Evolutionary conservation across 2,797 vertebrate genomes (phyloP), one percentile per base, ranked within the genome.

Genomic region (Eremophila alpestris): DNA sequence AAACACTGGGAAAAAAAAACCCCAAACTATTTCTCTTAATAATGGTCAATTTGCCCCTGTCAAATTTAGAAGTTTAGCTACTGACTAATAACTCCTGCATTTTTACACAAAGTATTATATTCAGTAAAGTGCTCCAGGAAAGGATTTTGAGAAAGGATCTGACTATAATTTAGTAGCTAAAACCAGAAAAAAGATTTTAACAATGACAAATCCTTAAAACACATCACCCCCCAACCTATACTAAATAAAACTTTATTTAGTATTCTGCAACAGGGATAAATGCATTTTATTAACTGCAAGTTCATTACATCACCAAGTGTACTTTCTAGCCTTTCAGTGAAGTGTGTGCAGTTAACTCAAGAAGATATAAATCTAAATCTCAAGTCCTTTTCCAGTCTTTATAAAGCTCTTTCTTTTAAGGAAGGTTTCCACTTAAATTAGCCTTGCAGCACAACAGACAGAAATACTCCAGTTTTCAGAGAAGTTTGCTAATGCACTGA

Each of bases 1-100:
- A 2, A 5, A 51, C 7, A 32, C 0, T 10, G 18, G 12, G 19
- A 7, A 2, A 21, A 45, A 45, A 73, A 7, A 0, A 0, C 3
- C 17, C 3, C 5, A 7, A 49, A 1, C 1, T 4, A 27, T 32
- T 76, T 34, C n/a, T 40, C 36, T 87, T 6, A 24, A 38, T 65
- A 45, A 40, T 6, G 10, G 22, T 34, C 7, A 43, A 43, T 59
- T 62, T 80, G 5, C 10, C 22, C 48, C 17, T 62, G 34, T 56
- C 34, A 87, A 71, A 83, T 63, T 54, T 41, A 46, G 22, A 64
- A 59, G 3, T 23, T 32, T 32, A 94, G 67, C 29, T n/a, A 48
- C 60, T 45, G 43, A 62, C 16, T 52, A 70, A 3, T 24, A 59
- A 78, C 15, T 59, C 29, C 54, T 83, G 30, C 32, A 74, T 56